Conservation (phyloP, 1,140 invertebrate genomes). For the Coptotermes formosanus region DNA sequence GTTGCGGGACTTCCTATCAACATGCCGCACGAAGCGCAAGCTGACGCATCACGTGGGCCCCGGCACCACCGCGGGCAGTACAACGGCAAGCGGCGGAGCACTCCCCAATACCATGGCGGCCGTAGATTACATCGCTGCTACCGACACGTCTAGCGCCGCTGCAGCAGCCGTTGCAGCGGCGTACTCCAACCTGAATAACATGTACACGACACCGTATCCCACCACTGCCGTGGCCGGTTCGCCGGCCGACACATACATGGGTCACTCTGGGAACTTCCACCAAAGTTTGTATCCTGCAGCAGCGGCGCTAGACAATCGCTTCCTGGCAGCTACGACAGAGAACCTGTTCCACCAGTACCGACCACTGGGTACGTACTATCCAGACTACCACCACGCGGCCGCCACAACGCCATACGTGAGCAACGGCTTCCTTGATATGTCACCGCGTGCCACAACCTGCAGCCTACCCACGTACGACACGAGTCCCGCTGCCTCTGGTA, state of each 20-base stretch:
- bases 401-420: constrained; percentile 64
- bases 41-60: constrained; percentile 42
- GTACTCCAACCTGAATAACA: constrained; percentile 79
- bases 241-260: constrained; percentile 63
- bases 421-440: constrained; percentile 74
- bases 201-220: constrained; percentile 69
- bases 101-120: constrained; percentile 44
- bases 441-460: constrained; percentile 50
- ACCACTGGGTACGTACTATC: constrained; percentile 71
- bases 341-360: constrained; percentile 86
- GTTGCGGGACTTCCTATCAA: constrained; percentile 86
- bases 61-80: neutral
- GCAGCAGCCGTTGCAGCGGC: constrained; percentile 65
- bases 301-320: constrained; percentile 69
- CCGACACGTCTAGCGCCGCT: constrained; percentile 57
- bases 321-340: constrained; percentile 69
- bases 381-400: constrained; percentile 69
- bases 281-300: constrained; percentile 66
- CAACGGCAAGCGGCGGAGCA: neutral
- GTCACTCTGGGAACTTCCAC: constrained; percentile 68
- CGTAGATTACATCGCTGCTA: constrained; percentile 64
- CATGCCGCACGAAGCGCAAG: constrained; percentile 87
- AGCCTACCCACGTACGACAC: constrained; percentile 54
- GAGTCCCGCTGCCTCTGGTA: constrained; percentile 53
- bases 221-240: constrained; percentile 50